Percentiles rank a stretch among this genome's conserved stretches.
phyloP scores from a whole-genome alignment of 1,140 invertebrate species.

The Diploscapter pachys region DNA sequence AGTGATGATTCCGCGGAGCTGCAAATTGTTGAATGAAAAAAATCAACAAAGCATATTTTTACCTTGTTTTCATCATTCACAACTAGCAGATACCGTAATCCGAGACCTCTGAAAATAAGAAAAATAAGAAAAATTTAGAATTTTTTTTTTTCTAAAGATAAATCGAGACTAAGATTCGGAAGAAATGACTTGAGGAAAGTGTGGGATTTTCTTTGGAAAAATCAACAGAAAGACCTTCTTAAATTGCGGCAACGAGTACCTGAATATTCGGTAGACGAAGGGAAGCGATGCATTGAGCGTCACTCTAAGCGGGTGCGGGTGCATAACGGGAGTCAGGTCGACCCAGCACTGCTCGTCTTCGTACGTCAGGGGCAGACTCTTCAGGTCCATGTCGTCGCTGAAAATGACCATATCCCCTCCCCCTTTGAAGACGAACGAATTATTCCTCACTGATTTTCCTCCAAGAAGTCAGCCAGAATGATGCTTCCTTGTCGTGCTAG shows the following conservation, averaged over 20 bases:
- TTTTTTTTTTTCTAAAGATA: too few species aligned
- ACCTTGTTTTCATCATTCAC: conserved; percentile 84
- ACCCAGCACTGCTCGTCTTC: conserved; percentile 40
- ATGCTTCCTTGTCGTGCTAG: conserved; percentile 61
- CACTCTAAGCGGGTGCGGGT: conserved; percentile 58
- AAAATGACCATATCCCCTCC: neutral
- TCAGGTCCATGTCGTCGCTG: conserved; percentile 3
- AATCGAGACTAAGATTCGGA: too few species aligned
- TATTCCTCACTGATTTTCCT: conserved; percentile 59
- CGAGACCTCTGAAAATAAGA: conserved; percentile 57
- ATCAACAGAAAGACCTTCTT: too few species aligned
- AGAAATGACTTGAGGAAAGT: too few species aligned
- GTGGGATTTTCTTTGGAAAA: too few species aligned
- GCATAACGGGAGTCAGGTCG: conserved; percentile 47
- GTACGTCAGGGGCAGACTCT: conserved; percentile 31
- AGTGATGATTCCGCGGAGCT: conserved; percentile 90
- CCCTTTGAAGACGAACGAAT: neutral
- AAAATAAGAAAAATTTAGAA: too few species aligned
- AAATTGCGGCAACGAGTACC: neutral
- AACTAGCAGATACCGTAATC: conserved; percentile 84
- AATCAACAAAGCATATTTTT: conserved; percentile 40
- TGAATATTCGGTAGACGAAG: conserved; percentile 82
- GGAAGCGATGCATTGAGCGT: conserved; percentile 72
- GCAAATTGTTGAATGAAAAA: conserved; percentile 33
- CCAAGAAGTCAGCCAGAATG: conserved; percentile 73